Conservation (phyloP, 2,113 vertebrate genomes). For the Amazona guildingii region DNA sequence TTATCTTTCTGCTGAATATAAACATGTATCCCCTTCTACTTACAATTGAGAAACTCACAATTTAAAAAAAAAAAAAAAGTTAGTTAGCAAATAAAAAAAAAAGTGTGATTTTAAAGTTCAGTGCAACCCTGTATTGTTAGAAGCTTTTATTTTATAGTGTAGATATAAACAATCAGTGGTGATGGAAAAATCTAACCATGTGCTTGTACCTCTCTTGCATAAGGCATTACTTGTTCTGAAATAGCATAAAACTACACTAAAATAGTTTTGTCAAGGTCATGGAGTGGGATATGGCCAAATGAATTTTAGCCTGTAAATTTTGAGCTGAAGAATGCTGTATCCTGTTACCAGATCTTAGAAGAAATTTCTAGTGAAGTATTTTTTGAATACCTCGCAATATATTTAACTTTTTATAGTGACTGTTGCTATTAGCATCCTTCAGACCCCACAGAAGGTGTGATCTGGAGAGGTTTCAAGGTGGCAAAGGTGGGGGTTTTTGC, state of each 20-base stretch:
- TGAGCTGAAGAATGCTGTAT: not conserved
- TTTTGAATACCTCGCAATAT: not conserved
- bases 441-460: constrained; percentile 23
- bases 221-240: not conserved
- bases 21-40: not conserved
- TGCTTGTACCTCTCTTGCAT: not conserved
- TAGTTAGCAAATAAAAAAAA: not conserved
- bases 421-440: constrained; percentile 34
- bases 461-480: constrained; percentile 39
- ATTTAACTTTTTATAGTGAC: constrained; percentile 30
- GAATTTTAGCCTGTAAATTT: not conserved
- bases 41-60: not conserved
- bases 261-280: not conserved
- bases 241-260: not conserved
- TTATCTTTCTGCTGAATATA: not conserved
- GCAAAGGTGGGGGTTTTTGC: not conserved
- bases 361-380: not conserved
- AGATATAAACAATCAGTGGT: not conserved
- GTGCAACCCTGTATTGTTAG: not conserved
- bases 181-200: not conserved
- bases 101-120: not conserved
- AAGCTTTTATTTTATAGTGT: not conserved
- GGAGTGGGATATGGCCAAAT: not conserved
- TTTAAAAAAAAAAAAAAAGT: not conserved
- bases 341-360: not conserved